Percentiles rank a stretch among this genome's conserved stretches.
Evolutionary conservation across 2,797 vertebrate species (phyloP).

Genomic region (Microtus obscurus): DNA sequence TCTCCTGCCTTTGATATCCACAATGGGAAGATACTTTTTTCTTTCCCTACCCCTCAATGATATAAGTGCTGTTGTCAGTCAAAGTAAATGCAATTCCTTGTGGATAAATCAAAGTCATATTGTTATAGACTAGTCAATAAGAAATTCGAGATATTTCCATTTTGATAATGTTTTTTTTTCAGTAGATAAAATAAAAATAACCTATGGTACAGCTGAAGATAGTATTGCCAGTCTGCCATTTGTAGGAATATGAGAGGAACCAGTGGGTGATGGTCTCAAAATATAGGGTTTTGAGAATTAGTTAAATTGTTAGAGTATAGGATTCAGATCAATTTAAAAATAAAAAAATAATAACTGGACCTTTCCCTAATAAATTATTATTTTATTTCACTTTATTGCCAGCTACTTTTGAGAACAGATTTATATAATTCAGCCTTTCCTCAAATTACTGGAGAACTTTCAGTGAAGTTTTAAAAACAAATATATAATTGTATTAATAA

Average conservation of each 20-base stretch:
- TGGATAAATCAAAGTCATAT: conserved; percentile 11
- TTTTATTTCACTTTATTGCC: neutral
- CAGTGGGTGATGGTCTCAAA: neutral
- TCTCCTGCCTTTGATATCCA: neutral
- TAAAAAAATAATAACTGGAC: neutral
- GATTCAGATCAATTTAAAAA: neutral
- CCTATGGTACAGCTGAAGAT: neutral
- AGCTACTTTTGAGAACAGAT: neutral
- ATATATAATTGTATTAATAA: neutral
- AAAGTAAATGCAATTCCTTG: conserved; percentile 23
- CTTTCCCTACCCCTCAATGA: neutral
- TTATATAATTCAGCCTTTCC: neutral
- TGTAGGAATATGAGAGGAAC: neutral
- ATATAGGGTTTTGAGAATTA: conserved; percentile 31
- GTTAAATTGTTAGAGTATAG: neutral
- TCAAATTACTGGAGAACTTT: neutral
- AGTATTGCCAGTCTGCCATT: neutral
- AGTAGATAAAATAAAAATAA: conserved; percentile 7
- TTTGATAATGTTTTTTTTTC: conserved; percentile 44
- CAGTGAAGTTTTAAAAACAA: neutral
- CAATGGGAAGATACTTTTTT: neutral
- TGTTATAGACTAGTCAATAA: neutral
- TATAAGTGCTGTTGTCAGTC: neutral
- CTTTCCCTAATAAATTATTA: conserved; percentile 16
- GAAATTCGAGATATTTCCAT: neutral